Base-by-base conservation (phyloP, 2,888 invertebrate genomes). In the Aleiodes alternator region DNA sequence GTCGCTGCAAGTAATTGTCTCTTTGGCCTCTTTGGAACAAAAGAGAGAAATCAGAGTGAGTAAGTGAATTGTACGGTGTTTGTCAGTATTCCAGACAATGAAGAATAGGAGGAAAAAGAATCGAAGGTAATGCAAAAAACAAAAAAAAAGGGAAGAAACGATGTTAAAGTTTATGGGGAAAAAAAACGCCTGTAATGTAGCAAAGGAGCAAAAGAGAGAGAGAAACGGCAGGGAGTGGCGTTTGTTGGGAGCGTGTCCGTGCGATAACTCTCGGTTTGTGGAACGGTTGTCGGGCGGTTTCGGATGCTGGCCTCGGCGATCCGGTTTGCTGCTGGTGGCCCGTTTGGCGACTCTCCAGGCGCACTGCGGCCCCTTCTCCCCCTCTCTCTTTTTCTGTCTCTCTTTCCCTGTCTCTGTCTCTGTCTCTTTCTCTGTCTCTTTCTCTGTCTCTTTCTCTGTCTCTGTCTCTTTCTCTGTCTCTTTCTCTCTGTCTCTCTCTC, bases 291-390 rank as follows among this genome's bases (percentile, higher is more conserved):
- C 78, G 79, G 81, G 79, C 76, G 81, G 80, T 81, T 78, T 80
- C 72, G 75, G 81, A 80, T 79, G 81, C 77, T 80, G 77, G 78
- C 76, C 73, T 75, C 76, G 34, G 76, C 79, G 79, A 79, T 80
- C 79, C 70, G 79, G 78, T 80, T 80, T 76, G 77, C 79, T 74
- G 79, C 78, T 76, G 79, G 80, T 81, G 85, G 82, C 85, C 84
- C 83, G 83, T 82, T 87, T 88, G 88, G 88, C 89, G 84, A 79
- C 74, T 81, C 81, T 88, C 88, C 88, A 88, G 88, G 85, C 88
- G 88, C 88, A 88, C 82, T 88, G 89, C 87, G 85, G 86, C 85
- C 85, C 80, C 78, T 66, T 79, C 78, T 70, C 48, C 56, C 72
- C 69, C 69, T 57, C 38, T 57, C 59, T 61, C 50, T 31, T 11